Evolutionary conservation across 2,797 vertebrate genomes (phyloP).

Genomic region (Chelmon rostratus): DNA sequence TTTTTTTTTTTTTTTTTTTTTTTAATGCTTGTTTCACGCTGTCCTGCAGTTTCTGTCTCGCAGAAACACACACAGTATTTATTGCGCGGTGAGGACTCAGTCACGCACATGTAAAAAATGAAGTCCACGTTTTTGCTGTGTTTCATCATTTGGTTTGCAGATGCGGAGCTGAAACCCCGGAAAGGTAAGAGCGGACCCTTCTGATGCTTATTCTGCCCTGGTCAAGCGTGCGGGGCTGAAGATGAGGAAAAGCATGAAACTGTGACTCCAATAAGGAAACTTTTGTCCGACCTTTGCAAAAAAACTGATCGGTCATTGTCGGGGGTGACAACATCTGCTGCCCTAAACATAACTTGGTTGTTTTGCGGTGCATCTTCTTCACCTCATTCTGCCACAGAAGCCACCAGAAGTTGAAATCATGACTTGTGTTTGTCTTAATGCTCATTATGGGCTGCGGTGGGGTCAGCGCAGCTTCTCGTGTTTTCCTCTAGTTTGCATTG

Average conservation of each 20-base stretch:
- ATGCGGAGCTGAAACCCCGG: conserved; percentile 68
- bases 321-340: background rate
- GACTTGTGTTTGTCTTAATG: conserved; percentile 1
- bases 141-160: conserved; percentile 72
- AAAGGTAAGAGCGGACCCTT: conserved; percentile 79
- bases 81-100: conserved; percentile 60
- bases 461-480: conserved; percentile 5
- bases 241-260: conserved; percentile 24
- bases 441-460: background rate
- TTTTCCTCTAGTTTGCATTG: conserved; percentile 16
- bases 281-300: background rate
- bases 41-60: conserved; percentile 67
- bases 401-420: conserved; percentile 13
- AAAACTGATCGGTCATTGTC: background rate
- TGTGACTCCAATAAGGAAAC: background rate
- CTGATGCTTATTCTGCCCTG: conserved; percentile 39
- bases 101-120: conserved; percentile 78
- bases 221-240: conserved; percentile 25
- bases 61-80: conserved; percentile 62
- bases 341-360: background rate
- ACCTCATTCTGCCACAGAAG: conserved; percentile 19
- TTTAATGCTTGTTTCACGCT: conserved; percentile 56
- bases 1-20: conserved; percentile 43
- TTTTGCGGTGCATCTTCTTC: background rate
- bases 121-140: conserved; percentile 73